These are phyloP conservation scores for Bombyx mandarina DNA, from an alignment of 1,140 invertebrate genomes.

Conservation along the genomic window DNA sequence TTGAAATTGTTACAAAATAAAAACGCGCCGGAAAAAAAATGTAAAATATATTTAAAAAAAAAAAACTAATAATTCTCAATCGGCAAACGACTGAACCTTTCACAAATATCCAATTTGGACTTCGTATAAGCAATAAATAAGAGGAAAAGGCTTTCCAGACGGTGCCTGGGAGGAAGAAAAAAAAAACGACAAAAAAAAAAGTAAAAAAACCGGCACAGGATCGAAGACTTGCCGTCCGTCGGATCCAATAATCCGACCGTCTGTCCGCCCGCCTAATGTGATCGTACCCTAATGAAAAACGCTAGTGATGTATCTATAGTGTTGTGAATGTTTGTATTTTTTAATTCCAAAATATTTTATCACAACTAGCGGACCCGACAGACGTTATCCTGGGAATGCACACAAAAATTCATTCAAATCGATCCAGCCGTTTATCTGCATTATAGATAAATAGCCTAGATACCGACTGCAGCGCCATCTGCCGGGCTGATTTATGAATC, in stretches of 20 bases:
- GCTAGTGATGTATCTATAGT: constrained; percentile 36
- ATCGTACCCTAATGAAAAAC: constrained; percentile 68
- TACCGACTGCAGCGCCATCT: too few species aligned
- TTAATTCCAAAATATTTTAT: too few species aligned
- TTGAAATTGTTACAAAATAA: neutral
- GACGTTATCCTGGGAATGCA: too few species aligned
- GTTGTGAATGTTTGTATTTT: neutral
- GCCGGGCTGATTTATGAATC: too few species aligned
- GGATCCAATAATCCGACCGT: constrained; percentile 67
- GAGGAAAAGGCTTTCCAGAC: constrained; percentile 67
- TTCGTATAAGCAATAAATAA: constrained; percentile 70
- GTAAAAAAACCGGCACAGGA: constrained; percentile 47
- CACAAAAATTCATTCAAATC: too few species aligned
- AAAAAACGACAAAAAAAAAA: constrained; percentile 35
- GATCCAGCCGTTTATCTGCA: too few species aligned
- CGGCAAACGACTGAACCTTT: constrained; percentile 53
- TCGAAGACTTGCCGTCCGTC: constrained; percentile 65
- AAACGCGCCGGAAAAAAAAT: constrained; percentile 4
- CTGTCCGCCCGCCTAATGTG: constrained; percentile 67
- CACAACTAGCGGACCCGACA: too few species aligned
- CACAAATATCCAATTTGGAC: constrained; percentile 66
- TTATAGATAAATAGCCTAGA: too few species aligned
- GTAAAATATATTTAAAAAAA: constrained; percentile 5
- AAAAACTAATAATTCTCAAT: constrained; percentile 27
- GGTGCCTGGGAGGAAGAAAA: constrained; percentile 26